Evolutionary conservation across 1,140 invertebrate genomes (phyloP), one percentile per base, ranked within the genome.

Genomic region (Euglossa dilemma): DNA sequence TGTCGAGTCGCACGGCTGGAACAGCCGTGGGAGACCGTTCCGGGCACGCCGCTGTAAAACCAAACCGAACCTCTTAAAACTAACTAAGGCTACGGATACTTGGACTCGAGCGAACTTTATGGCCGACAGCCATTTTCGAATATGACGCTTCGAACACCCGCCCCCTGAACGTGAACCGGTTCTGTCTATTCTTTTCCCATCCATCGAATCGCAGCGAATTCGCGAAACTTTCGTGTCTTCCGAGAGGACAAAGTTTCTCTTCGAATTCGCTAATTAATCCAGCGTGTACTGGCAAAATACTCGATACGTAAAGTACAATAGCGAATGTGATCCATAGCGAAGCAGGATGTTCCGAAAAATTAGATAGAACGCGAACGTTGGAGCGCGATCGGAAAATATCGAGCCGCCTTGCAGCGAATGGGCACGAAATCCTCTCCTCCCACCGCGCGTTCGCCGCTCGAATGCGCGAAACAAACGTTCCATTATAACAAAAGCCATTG

Each of bases 401-500:
- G 11, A 5, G 23, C 16, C 70, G 1, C 8, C 63, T 28, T 20
- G 20, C 14, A 20, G 9, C 63, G 14, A 67, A 47, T 45, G 20
- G 18, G 6, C 71, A 56, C 36, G n/a, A 59, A 54, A 73, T 47
- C 18, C 61, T 59, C 75, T 67, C n/a, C 50, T 20, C 23, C 28
- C 23, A 6, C 7, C 9, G 1, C 18, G 28, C 79, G 64, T 50
- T 50, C 18, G 45, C 57, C 79, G 80, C 20, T 78, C 81, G 74
- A 83, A 83, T 78, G 75, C 81, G 74, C 75, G 81, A 83, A 83
- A 83, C 81, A 83, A 83, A 83, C 81, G 74, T 83, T 83, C 81
- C 81, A 78, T 83, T 83, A 83, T 78, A 83, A 83, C 81, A 83
- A 83, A 83, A 83, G 81, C 81, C 81, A 83, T 83, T 83, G 81